Percentiles rank a stretch among this genome's conserved stretches.
Evolutionary conservation across 2,888 invertebrate genomes (phyloP).

Genomic region (Scrobipalpa costella): DNA sequence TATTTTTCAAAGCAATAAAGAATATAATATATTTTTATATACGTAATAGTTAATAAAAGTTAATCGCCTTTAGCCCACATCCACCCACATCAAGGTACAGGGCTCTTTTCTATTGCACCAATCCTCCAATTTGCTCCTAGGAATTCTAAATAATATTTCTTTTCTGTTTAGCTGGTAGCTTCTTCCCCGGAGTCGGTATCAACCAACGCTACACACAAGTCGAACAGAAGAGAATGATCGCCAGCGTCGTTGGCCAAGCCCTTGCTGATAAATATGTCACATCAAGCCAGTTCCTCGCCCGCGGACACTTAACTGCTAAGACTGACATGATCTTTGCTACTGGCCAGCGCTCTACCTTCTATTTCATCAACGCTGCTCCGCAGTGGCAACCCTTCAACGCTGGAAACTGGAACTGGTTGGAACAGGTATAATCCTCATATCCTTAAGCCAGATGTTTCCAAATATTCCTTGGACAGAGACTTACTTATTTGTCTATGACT

Average conservation of each 20-base stretch:
- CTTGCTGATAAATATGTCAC: slow-evolving; percentile 74
- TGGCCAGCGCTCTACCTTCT: slow-evolving; percentile 82
- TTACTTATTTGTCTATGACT: background rate
- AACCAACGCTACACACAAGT: slow-evolving; percentile 67
- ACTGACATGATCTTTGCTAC: slow-evolving; percentile 82
- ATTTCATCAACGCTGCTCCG: slow-evolving; percentile 84
- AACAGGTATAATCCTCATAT: slow-evolving; percentile 54
- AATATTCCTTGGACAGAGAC: background rate
- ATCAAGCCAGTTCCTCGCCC: slow-evolving; percentile 68
- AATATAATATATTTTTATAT: too few relatives aligned
- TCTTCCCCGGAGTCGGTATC: slow-evolving; percentile 69
- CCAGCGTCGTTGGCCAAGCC: slow-evolving; percentile 51
- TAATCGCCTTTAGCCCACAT: too few relatives aligned
- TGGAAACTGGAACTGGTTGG: slow-evolving; percentile 82
- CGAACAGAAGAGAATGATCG: slow-evolving; percentile 55
- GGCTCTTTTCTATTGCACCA: too few relatives aligned
- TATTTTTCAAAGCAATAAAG: too few relatives aligned
- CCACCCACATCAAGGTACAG: too few relatives aligned
- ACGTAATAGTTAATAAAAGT: too few relatives aligned
- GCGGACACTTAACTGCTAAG: slow-evolving; percentile 83
- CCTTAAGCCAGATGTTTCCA: background rate
- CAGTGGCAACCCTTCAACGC: slow-evolving; percentile 85
- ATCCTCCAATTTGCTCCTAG: too few relatives aligned
- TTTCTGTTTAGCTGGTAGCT: slow-evolving; percentile 60
- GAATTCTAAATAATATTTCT: background rate